phyloP scores from a whole-genome alignment of 2,797 vertebrate species.

The Poeciliopsis presidionis region DNA sequence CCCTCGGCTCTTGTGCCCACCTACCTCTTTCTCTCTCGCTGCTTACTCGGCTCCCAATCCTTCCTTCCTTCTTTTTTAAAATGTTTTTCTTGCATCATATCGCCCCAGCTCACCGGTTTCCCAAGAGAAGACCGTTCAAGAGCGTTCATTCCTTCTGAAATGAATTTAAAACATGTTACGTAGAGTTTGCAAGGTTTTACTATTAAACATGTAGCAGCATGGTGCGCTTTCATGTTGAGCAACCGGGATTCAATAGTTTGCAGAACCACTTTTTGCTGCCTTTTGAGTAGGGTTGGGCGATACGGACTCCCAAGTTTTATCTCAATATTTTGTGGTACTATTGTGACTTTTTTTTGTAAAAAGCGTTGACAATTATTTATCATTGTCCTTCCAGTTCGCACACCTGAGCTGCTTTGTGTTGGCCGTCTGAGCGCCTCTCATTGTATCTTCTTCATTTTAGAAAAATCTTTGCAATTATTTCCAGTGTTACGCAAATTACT shows the following conservation, averaged over 20 bases:
- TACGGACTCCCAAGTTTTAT: too few species aligned
- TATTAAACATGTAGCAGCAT: neutral
- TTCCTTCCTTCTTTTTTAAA: too few species aligned
- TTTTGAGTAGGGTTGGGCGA: neutral
- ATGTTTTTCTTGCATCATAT: neutral
- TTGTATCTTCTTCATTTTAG: neutral
- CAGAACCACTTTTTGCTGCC: neutral
- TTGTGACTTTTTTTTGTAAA: neutral
- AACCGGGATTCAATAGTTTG: neutral
- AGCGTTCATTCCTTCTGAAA: neutral
- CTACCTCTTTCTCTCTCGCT: slow-evolving; percentile 43
- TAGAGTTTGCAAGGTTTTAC: neutral
- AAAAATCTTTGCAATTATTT: neutral
- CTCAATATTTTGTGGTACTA: too few species aligned
- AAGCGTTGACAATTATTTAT: neutral
- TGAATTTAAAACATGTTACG: neutral
- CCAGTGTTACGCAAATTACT: neutral
- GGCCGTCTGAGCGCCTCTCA: neutral
- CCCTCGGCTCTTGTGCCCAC: slow-evolving; percentile 46
- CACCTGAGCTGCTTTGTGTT: neutral
- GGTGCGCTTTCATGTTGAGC: neutral
- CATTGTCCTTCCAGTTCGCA: neutral
- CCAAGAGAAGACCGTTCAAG: neutral
- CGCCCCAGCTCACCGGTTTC: neutral
- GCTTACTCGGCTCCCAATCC: slow-evolving; percentile 3